Base-by-base conservation (phyloP, 2,888 invertebrate genomes). In the Anoplius nigerrimus region DNA sequence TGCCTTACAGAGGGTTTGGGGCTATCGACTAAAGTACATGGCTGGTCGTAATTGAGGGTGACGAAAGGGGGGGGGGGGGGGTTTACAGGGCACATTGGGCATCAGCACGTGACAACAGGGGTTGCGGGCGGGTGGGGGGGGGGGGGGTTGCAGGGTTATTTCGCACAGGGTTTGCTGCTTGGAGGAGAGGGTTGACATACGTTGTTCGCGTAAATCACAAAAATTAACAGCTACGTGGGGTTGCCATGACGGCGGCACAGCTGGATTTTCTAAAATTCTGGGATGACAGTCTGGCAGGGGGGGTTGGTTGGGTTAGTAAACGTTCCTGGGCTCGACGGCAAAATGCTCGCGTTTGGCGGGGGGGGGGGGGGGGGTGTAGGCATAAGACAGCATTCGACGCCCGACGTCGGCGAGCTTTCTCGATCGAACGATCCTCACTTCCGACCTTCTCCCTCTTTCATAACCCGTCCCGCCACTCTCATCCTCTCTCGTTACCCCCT, bases 311-410 rank as follows among this genome's bases (percentile, higher is more conserved):
- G n/a, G n/a, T n/a, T 62, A 62, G 51, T 73, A 71, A 56, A 78
- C 78, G 34, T 34, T 34, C 34, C 2, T n/a, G n/a, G n/a, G 74
- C 72, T 82, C 84, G 86, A 11, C 79, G 84, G 81, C 87, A 86
- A 86, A 84, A 87, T 87, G 87, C 87, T 86, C 87, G 76, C 87
- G 87, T 81, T 59, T 63, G 55, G n/a, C 71, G 71, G 65, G 67
- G 74, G 64, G n/a, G n/a, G n/a, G n/a, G n/a, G n/a, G n/a, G n/a
- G n/a, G n/a, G n/a, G n/a, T n/a, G n/a, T n/a, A 74, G 67, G 75
- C 79, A 78, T 66, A 60, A 66, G 66, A 71, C 68, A 76, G 75
- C 75, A 65, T 61, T 62, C 52, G 27, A 57, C 56, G 60, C 58
- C 69, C 69, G 73, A 71, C 67, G 62, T 74, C 69, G 18, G 59